phyloP scores from a whole-genome alignment of 2,888 invertebrate species.

The Lithosia quadra region DNA sequence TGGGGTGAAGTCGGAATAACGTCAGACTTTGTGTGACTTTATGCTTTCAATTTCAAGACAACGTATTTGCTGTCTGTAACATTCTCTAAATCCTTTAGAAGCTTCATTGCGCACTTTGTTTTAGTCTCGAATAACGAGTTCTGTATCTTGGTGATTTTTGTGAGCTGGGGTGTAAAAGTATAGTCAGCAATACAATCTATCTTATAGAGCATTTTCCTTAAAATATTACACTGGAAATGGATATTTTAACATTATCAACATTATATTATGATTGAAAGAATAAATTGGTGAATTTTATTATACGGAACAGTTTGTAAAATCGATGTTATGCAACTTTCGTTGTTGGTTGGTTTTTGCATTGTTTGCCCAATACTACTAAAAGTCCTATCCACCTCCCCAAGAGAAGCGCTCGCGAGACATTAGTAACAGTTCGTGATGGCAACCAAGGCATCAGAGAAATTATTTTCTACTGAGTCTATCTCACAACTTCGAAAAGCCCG shows the following conservation, averaged over 20 bases:
- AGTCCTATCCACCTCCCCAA: too few relatives aligned
- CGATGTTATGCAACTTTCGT: too few relatives aligned
- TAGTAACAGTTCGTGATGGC: too few relatives aligned
- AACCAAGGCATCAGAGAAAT: too few relatives aligned
- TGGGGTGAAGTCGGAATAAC: conserved; percentile 27
- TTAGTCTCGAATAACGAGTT: neutral
- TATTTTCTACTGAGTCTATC: too few relatives aligned
- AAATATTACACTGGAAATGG: neutral
- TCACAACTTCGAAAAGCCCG: too few relatives aligned
- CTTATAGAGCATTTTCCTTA: neutral
- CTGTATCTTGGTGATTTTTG: neutral
- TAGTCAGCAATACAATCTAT: neutral
- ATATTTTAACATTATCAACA: neutral
- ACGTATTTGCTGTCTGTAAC: conserved; percentile 22
- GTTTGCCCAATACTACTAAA: too few relatives aligned
- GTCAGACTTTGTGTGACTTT: conserved; percentile 30
- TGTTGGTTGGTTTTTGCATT: too few relatives aligned
- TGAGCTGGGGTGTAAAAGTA: neutral
- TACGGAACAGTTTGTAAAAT: neutral
- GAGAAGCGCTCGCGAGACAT: too few relatives aligned
- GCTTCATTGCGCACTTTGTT: conserved; percentile 2
- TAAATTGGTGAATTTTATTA: neutral
- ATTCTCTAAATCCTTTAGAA: conserved; percentile 9
- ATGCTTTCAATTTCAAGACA: conserved; percentile 42
- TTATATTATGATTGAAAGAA: too few relatives aligned